phyloP scores from a whole-genome alignment of 2,797 vertebrate species.

The Pseudopleuronectes americanus region DNA sequence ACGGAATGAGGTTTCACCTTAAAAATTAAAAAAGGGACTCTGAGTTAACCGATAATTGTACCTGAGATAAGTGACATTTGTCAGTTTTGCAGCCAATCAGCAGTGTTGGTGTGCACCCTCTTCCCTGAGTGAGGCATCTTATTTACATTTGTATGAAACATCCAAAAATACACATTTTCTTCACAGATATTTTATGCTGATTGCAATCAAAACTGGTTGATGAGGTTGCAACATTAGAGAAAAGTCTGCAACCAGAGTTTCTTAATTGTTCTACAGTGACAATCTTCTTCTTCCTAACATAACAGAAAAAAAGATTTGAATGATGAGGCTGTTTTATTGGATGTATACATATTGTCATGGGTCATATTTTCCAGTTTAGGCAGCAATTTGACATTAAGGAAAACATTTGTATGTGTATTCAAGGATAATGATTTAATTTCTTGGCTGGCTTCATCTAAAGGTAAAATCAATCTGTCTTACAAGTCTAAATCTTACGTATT shows the following conservation, averaged over 20 bases:
- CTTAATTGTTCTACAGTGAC: slow-evolving; percentile 28
- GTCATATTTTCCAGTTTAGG: no score
- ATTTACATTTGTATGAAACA: slow-evolving; percentile 36
- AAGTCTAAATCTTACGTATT: not conserved
- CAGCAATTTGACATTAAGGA: no score
- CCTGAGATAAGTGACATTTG: not conserved
- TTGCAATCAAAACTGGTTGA: slow-evolving; percentile 59
- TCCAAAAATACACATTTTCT: slow-evolving; percentile 27
- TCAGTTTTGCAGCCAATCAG: slow-evolving; percentile 20
- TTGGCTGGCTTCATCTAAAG: not conserved
- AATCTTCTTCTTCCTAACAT: not conserved
- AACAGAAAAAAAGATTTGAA: not conserved
- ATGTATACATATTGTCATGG: no score
- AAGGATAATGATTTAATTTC: no score
- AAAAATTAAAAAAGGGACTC: not conserved
- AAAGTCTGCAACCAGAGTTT: slow-evolving; percentile 11
- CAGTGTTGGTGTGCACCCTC: no score
- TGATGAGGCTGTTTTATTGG: no score
- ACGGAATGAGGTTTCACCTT: not conserved
- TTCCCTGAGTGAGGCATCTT: not conserved
- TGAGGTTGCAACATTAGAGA: slow-evolving; percentile 25
- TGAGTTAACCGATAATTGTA: no score
- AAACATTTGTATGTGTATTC: no score
- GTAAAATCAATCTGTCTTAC: not conserved
- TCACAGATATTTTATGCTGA: slow-evolving; percentile 46